Evolutionary conservation across 2,113 vertebrate genomes (phyloP), one percentile per base, ranked within the genome.

Genomic region (Tapirus terrestris): DNA sequence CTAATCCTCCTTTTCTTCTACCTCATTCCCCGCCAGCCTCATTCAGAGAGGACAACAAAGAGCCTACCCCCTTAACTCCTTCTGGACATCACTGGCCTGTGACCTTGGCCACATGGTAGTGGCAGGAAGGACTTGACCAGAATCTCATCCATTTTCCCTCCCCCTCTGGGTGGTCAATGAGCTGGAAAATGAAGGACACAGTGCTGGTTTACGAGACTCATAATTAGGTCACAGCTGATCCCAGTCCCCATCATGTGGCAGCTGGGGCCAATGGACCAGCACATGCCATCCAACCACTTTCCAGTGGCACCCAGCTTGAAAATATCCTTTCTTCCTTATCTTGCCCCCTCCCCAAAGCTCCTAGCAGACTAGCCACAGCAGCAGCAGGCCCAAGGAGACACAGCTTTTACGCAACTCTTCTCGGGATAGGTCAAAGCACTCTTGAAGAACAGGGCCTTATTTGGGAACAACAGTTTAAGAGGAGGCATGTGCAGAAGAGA

Each of bases 141-240:
- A 98, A 98, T 98, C 96, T 97, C 96, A 98, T 98, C 96, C 97
- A 97, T 94, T 96, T 98, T 97, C 95, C 98, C 79, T 94, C 95
- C 97, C 96, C 91, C 95, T 98, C 97, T 98, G 98, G 82, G 97
- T 98, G 6, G 11, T 96, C 98, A 99, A 98, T 99, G 99, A 99
- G 97, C 98, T 98, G 98, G 98, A 99, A 99, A 99, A 99, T 99
- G 98, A 99, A 99, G 98, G 98, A 95, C 98, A 99, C 99, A 99
- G 98, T 98, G 98, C 98, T 98, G 98, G 98, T 98, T 99, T 98
- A 98, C 76, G 97, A 98, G 98, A 98, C 97, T 98, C 98, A 98
- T 99, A 99, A 99, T 98, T 98, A 99, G 98, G 99, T 99, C 99
- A 99, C 98, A 99, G 98, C 99, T 99, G 99, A 99, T 98, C 99